Conservation (phyloP, 2,113 vertebrate genomes). For the Willisornis vidua region DNA sequence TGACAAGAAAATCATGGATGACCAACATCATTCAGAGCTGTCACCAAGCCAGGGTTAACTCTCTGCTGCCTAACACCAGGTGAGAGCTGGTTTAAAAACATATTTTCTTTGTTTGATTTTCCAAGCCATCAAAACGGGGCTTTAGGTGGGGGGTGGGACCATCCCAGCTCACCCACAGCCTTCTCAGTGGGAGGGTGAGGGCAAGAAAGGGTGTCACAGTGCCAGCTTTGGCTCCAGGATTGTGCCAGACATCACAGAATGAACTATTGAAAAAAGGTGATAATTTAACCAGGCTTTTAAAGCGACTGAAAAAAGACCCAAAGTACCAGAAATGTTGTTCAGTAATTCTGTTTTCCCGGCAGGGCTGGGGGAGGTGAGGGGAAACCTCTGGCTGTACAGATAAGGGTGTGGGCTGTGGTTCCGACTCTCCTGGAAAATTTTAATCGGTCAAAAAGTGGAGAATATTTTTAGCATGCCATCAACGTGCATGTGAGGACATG, state of each 20-base stretch:
- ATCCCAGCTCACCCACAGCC: not conserved
- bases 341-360: not conserved
- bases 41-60: not conserved
- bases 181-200: not conserved
- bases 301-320: not conserved
- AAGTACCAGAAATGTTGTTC: not conserved
- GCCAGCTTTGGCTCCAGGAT: not conserved
- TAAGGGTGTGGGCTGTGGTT: not conserved
- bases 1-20: not conserved
- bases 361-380: not conserved
- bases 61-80: not conserved
- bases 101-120: not conserved
- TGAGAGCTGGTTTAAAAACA: not conserved
- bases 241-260: not conserved
- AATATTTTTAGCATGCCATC: not conserved
- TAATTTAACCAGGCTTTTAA: not conserved
- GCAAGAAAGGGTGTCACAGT: not conserved
- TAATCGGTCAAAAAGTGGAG: not conserved
- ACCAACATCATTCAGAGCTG: not conserved
- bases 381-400: slow-evolving; percentile 19
- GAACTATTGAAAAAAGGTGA: not conserved
- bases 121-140: not conserved
- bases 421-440: slow-evolving; percentile 30
- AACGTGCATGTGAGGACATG: not conserved
- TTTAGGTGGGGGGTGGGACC: not conserved